Evolutionary conservation across 1,140 invertebrate genomes (phyloP), one percentile per base, ranked within the genome.

Genomic region (Cydia fagiglandana): DNA sequence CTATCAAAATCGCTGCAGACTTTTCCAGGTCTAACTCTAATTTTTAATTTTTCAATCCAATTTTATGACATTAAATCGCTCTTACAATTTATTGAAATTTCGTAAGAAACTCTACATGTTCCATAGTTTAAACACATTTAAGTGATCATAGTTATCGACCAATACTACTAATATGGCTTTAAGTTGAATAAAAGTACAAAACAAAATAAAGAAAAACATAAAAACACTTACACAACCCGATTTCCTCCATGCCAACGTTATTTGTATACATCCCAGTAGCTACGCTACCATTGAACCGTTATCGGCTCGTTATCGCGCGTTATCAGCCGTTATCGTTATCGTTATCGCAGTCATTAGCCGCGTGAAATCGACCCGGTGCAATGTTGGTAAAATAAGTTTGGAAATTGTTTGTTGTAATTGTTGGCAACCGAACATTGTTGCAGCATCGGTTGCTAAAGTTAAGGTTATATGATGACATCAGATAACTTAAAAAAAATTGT

Each of bases 341-440:
- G 68, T 79, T 83, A 83, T 81, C 82, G 80, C 75, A 82, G 79
- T 85, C 82, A 80, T 85, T 86, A 85, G 81, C 76, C 74, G 80
- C 85, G 81, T 81, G 75, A 82, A 84, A 85, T 85, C 80, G 78
- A 75, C 76, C 77, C 66, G 66, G 38, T 70, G 66, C 30, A 70
- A 53, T 70, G 68, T 38, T 70, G 68, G 41, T 70, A 34, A 45
- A 70, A 61, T 61, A 61, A 61, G 56, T 61, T 61, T 61, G 56
- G 56, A 61, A 61, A 61, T 56, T n/a, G 56, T 61, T 61, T 61
- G 6, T 61, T 61, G 56, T 61, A 61, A 61, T 10, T 24, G 53
- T 61, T 61, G 53, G 53, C 53, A 61, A 61, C n/a, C n/a, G n/a
- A n/a, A n/a, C 53, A 61, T 24, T 61, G 56, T 61, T 61, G 56